Evolutionary conservation across 1,140 invertebrate species (phyloP).

Genomic region (Araneus ventricosus): DNA sequence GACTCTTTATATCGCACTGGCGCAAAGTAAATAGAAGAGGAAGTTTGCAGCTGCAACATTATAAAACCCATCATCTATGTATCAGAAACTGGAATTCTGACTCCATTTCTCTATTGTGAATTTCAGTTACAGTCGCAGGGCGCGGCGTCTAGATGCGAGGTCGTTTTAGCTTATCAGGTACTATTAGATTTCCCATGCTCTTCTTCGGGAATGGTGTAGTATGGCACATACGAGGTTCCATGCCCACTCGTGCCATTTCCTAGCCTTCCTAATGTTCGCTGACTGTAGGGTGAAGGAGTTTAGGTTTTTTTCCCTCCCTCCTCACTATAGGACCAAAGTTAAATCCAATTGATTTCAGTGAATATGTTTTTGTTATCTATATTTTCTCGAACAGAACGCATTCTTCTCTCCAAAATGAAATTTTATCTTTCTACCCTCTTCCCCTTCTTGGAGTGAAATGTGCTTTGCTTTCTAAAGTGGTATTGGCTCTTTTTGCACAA

Average conservation of each 20-base stretch:
- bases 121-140: conserved; percentile 41
- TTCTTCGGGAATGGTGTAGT: conserved; percentile 43
- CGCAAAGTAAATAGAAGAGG: conserved; percentile 49
- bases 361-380: conserved; percentile 73
- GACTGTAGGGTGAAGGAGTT: not conserved
- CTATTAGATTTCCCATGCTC: conserved; percentile 62
- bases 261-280: conserved; percentile 5
- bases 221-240: not conserved
- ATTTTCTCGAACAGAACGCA: conserved; percentile 51
- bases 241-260: not conserved
- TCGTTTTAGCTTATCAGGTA: conserved; percentile 59
- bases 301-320: not conserved
- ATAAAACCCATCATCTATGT: conserved; percentile 65
- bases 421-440: conserved; percentile 24
- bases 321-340: conserved; percentile 34
- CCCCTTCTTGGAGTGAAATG: conserved; percentile 52
- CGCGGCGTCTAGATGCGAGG: conserved; percentile 9
- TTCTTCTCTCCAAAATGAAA: conserved; percentile 62
- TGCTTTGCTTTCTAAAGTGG: conserved; percentile 73
- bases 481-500: conserved; percentile 54
- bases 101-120: conserved; percentile 31
- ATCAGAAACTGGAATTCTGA: conserved; percentile 47
- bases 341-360: conserved; percentile 73
- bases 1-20: not conserved
- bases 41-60: conserved; percentile 54